Conservation (phyloP, 1,140 invertebrate species). For the Pachypsylla venusta region DNA sequence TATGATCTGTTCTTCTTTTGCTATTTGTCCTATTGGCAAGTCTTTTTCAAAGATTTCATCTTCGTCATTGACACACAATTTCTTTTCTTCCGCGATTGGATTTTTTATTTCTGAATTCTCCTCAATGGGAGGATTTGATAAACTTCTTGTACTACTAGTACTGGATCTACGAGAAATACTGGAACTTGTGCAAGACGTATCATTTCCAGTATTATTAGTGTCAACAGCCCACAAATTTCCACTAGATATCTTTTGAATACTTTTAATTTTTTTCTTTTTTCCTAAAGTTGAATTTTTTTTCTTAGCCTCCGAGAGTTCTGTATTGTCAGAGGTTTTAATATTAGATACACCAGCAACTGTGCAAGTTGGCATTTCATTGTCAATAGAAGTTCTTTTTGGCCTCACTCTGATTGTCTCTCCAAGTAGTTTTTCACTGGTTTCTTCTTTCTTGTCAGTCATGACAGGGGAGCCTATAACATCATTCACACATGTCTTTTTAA, state of each 20-base stretch:
- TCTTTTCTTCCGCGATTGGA: no score
- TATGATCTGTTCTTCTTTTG: no score
- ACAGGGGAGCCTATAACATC: background rate
- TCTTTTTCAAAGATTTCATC: no score
- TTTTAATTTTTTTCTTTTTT: background rate
- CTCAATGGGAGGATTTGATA: no score
- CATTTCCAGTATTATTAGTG: background rate
- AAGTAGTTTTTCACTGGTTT: background rate
- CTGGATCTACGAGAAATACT: background rate
- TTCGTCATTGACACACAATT: no score
- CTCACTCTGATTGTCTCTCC: background rate
- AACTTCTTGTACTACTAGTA: background rate
- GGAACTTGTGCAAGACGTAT: background rate
- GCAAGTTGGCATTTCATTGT: background rate
- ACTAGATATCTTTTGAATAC: background rate
- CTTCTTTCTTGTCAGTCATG: background rate
- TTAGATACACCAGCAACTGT: no score
- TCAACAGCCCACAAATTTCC: slow-evolving; percentile 7
- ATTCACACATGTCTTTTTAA: background rate
- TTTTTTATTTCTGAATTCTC: no score
- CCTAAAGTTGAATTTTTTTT: no score
- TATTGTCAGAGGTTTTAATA: no score
- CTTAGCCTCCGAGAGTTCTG: no score
- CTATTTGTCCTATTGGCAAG: no score
- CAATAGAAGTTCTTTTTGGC: background rate